Evolutionary conservation across 2,113 vertebrate species (phyloP).

Genomic region (Perognathus longimembris): DNA sequence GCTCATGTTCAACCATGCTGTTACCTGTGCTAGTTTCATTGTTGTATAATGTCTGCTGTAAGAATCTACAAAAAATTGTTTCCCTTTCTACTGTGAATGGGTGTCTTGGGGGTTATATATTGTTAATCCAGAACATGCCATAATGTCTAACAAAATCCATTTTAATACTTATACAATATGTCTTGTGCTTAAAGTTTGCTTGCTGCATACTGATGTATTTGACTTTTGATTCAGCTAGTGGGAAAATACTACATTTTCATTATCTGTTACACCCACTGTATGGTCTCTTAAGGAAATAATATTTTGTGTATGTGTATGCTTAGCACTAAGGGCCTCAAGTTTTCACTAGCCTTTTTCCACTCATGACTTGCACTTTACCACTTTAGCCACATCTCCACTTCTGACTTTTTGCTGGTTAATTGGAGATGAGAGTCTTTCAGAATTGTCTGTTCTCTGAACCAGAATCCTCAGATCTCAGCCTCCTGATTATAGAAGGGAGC

Average conservation of each 20-base stretch:
- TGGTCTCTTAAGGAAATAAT: neutral
- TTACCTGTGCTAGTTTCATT: neutral
- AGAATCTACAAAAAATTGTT: neutral
- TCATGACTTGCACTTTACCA: no score
- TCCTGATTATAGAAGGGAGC: no score
- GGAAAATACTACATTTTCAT: neutral
- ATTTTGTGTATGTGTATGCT: neutral
- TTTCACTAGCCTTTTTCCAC: no score
- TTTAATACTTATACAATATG: neutral
- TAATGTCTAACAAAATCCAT: neutral
- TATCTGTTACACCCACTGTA: neutral
- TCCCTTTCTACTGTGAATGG: neutral
- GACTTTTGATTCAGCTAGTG: conserved; percentile 9
- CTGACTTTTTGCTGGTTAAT: no score
- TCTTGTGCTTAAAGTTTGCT: neutral
- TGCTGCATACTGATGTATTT: neutral
- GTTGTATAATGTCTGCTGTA: neutral
- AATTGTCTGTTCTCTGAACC: no score
- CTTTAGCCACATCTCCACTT: no score
- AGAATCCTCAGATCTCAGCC: no score
- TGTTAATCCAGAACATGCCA: neutral
- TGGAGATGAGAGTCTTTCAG: no score
- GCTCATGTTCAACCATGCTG: neutral
- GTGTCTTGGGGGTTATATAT: neutral
- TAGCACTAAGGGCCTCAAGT: no score